Percentiles rank a stretch among this genome's conserved stretches.
These are phyloP conservation scores for Emydocephalus ijimae DNA, from an alignment of 2,113 vertebrate species.

Conservation along the genomic window DNA sequence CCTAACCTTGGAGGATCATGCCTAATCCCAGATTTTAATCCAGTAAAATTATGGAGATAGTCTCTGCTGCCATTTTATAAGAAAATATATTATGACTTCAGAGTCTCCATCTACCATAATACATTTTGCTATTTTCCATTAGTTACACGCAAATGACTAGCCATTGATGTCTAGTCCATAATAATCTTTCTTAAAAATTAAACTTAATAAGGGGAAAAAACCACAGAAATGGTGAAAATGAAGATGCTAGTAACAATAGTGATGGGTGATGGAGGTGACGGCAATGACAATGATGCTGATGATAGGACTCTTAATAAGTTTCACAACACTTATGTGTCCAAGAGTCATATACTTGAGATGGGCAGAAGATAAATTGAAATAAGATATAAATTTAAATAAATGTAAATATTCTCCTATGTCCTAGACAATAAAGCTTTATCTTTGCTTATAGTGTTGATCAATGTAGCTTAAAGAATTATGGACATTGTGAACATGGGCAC, in stretches of 20 bases:
- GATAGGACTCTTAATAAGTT: background rate
- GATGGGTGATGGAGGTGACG: background rate
- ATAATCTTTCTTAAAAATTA: background rate
- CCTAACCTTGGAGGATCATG: background rate
- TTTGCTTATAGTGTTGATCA: background rate
- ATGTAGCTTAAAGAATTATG: background rate
- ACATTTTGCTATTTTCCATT: background rate
- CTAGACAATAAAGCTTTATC: background rate
- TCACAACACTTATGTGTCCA: background rate
- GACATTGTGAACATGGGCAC: too few species aligned
- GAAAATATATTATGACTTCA: background rate
- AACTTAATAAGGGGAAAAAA: background rate
- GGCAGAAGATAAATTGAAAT: background rate
- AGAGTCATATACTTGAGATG: background rate
- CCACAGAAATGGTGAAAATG: background rate
- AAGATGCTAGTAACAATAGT: background rate
- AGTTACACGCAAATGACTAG: background rate
- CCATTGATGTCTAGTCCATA: background rate
- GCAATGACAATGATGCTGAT: background rate
- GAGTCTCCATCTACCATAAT: background rate
- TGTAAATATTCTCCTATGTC: background rate
- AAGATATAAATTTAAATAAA: background rate
- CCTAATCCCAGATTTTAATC: background rate
- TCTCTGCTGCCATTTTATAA: background rate
- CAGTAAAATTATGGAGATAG: background rate